These are phyloP conservation scores for Seriola rivoliana DNA, from an alignment of 2,113 vertebrate species.

Conservation along the genomic window DNA sequence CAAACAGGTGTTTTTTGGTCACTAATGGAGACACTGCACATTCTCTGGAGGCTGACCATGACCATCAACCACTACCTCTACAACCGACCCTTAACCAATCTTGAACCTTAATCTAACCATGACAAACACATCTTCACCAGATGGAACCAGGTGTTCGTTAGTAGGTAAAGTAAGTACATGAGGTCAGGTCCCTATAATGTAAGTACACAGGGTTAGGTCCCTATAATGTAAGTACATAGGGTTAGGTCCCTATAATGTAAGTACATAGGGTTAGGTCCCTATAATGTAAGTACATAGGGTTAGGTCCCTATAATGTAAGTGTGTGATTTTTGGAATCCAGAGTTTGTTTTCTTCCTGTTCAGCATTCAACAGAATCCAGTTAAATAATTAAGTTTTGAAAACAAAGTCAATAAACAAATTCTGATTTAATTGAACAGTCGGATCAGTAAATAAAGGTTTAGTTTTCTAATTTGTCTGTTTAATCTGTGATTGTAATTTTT, in stretches of 20 bases:
- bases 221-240: too few relatives aligned
- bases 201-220: too few relatives aligned
- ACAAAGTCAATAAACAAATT: slow-evolving; percentile 3
- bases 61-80: too few relatives aligned
- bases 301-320: too few relatives aligned
- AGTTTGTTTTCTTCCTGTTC: background rate
- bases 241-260: too few relatives aligned
- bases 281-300: too few relatives aligned
- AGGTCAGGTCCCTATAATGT: too few relatives aligned
- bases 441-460: slow-evolving; percentile 25
- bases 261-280: too few relatives aligned
- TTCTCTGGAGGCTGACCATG: too few relatives aligned
- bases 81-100: background rate
- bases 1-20: background rate
- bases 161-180: too few relatives aligned
- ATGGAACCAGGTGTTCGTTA: too few relatives aligned
- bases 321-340: background rate
- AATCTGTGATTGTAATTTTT: slow-evolving; percentile 11
- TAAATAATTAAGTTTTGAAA: slow-evolving; percentile 10
- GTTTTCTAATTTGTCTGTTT: background rate
- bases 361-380: background rate
- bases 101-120: background rate
- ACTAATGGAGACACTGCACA: background rate
- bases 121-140: background rate
- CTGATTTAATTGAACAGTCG: slow-evolving; percentile 7